Evolutionary conservation across 2,888 invertebrate genomes (phyloP).

Genomic region (Malthinus seriepunctatus): DNA sequence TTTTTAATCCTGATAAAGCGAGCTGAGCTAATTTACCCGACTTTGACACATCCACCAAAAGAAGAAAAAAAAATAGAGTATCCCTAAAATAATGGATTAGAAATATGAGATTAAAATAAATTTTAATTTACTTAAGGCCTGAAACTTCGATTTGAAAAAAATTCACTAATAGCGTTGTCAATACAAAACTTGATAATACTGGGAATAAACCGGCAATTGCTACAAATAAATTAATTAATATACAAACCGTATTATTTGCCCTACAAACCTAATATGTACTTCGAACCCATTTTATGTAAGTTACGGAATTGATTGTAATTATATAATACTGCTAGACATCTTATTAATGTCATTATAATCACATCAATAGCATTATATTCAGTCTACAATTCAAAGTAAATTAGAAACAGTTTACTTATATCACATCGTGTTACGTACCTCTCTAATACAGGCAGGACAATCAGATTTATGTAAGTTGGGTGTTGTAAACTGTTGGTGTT

Average conservation of each 20-base stretch:
- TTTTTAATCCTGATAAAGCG: slow-evolving; percentile 76
- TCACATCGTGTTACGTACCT: no score
- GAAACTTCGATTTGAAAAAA: slow-evolving; percentile 84
- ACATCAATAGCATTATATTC: slow-evolving; percentile 88
- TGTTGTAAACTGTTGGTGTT: slow-evolving; percentile 52
- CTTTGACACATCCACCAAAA: slow-evolving; percentile 89
- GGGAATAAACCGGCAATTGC: slow-evolving; percentile 91
- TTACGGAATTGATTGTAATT: slow-evolving; percentile 92
- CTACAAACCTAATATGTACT: slow-evolving; percentile 70
- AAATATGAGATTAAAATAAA: background rate
- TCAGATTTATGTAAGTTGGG: slow-evolving; percentile 57
- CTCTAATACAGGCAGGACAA: slow-evolving; percentile 53
- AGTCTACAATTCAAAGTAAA: slow-evolving; percentile 60
- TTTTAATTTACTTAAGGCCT: slow-evolving; percentile 76
- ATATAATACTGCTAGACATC: slow-evolving; percentile 89
- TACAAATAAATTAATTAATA: slow-evolving; percentile 44
- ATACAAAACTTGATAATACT: slow-evolving; percentile 90
- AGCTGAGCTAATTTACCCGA: slow-evolving; percentile 85
- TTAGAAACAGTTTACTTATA: background rate
- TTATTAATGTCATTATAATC: slow-evolving; percentile 88
- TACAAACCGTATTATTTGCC: background rate
- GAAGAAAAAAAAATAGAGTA: slow-evolving; percentile 87
- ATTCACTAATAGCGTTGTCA: slow-evolving; percentile 87
- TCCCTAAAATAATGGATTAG: slow-evolving; percentile 64
- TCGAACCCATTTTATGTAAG: slow-evolving; percentile 88